phyloP scores from a whole-genome alignment of 2,113 vertebrate species.

The Psophia crepitans region DNA sequence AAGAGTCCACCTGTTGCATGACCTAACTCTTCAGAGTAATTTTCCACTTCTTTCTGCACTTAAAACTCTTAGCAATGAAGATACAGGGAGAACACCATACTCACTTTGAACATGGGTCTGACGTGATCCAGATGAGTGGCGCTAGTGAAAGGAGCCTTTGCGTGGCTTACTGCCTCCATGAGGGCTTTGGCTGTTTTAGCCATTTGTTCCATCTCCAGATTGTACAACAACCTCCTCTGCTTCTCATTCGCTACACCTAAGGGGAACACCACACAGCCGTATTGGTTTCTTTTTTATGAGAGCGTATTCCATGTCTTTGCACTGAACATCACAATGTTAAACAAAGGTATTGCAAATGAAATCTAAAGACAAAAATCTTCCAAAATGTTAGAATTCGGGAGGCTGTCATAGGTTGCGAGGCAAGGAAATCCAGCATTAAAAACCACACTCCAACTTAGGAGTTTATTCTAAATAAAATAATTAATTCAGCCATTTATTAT shows the following conservation, averaged over 20 bases:
- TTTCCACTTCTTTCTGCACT: not conserved
- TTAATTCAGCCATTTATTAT: not conserved
- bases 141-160: slow-evolving; percentile 93
- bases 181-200: slow-evolving; percentile 96
- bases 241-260: slow-evolving; percentile 91
- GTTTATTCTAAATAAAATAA: not conserved
- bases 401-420: not conserved
- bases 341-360: not conserved
- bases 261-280: not conserved
- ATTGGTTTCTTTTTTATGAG: not conserved
- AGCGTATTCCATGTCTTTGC: not conserved
- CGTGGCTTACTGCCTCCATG: slow-evolving; percentile 97
- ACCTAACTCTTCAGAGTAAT: not conserved
- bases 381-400: not conserved
- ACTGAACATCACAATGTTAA: not conserved
- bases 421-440: not conserved
- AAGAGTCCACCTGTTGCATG: not conserved
- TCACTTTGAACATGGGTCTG: slow-evolving; percentile 97
- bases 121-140: slow-evolving; percentile 96
- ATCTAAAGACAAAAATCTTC: not conserved
- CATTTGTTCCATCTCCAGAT: slow-evolving; percentile 99
- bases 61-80: not conserved
- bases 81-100: not conserved
- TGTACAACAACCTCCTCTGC: slow-evolving; percentile 91
- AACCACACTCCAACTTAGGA: not conserved